phyloP scores from a whole-genome alignment of 2,797 vertebrate genomes.

The Pteronotus mesoamericanus region DNA sequence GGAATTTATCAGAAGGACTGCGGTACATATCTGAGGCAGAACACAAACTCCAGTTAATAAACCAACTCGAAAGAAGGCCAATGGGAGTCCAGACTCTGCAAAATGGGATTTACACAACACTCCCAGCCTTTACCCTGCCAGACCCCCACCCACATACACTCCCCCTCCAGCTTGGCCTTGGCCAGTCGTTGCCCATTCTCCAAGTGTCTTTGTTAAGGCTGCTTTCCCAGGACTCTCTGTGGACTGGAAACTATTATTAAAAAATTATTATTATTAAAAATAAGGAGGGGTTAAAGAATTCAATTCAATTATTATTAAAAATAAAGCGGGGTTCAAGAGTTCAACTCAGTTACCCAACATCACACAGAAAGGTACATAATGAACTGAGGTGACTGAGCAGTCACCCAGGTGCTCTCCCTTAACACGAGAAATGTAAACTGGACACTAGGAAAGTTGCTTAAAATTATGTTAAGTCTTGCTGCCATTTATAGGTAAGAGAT shows the following conservation, averaged over 20 bases:
- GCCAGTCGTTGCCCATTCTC: background rate
- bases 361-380: background rate
- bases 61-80: background rate
- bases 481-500: background rate
- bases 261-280: background rate
- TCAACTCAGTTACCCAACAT: background rate
- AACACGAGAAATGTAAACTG: background rate
- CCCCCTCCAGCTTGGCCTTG: background rate
- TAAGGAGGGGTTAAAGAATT: background rate
- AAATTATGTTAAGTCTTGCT: background rate
- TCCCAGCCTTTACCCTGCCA: background rate
- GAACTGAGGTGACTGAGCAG: background rate
- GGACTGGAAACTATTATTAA: background rate
- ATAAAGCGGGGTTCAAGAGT: background rate
- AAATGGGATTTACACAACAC: background rate
- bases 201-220: background rate
- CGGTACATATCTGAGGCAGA: background rate
- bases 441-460: background rate
- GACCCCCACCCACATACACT: fast-evolving
- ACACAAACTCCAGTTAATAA: background rate
- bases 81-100: background rate
- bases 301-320: background rate
- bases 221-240: background rate
- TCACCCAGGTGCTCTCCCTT: background rate
- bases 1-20: background rate